Evolutionary conservation across 1,140 invertebrate genomes (phyloP).

Genomic region (Cyrtorhinus lividipennis): DNA sequence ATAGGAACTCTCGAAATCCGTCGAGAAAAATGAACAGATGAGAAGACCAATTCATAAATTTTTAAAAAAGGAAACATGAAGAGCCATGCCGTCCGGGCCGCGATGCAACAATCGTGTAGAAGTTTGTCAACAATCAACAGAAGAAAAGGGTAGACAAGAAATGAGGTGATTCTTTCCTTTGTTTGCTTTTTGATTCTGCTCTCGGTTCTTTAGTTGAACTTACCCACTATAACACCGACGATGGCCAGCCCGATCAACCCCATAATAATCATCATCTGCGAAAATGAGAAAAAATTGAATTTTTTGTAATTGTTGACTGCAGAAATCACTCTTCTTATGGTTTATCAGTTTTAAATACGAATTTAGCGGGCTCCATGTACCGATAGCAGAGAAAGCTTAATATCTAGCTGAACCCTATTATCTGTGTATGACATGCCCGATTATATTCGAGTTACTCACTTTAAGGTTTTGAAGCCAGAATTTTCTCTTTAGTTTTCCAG

Average conservation of each 20-base stretch:
- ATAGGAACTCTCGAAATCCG: too few relatives aligned
- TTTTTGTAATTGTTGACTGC: too few relatives aligned
- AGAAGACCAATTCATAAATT: background rate
- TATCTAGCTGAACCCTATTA: too few relatives aligned
- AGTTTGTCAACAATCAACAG: constrained; percentile 1
- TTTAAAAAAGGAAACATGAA: background rate
- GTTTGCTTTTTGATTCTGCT: constrained; percentile 12
- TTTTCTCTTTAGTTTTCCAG: constrained; percentile 91
- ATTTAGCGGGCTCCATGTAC: too few relatives aligned
- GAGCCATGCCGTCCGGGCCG: background rate
- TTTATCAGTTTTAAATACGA: too few relatives aligned
- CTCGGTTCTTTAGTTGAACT: constrained; percentile 28
- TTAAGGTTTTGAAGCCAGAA: constrained; percentile 98
- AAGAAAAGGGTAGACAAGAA: constrained; percentile 1
- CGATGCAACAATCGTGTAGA: constrained; percentile 1
- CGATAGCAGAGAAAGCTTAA: too few relatives aligned
- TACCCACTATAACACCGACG: constrained; percentile 70
- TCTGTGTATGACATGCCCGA: too few relatives aligned
- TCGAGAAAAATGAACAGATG: background rate
- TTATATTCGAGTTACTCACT: too few relatives aligned
- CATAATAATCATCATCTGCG: constrained; percentile 81
- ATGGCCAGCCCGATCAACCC: constrained; percentile 67
- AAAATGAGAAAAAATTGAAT: constrained; percentile 22
- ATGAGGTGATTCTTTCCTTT: constrained; percentile 4
- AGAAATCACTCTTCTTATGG: too few relatives aligned